Evolutionary conservation across 2,888 invertebrate genomes (phyloP).

Genomic region (Hydrotaea diabolus): DNA sequence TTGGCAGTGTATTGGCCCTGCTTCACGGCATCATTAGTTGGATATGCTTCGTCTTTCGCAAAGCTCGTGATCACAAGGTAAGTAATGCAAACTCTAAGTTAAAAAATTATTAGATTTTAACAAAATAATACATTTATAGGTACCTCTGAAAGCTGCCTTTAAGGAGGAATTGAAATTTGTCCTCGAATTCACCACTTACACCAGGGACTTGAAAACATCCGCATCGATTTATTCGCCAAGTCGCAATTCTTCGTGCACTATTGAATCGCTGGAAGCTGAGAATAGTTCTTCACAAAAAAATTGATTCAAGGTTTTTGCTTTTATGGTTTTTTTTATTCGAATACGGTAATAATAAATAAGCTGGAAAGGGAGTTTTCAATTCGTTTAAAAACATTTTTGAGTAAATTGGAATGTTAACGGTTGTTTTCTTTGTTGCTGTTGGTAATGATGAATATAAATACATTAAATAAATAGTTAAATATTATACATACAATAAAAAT

Average conservation of each 20-base stretch:
- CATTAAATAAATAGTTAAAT: conserved; percentile 38
- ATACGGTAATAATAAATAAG: conserved; percentile 31
- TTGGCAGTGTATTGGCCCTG: conserved; percentile 80
- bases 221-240: conserved; percentile 78
- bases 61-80: conserved; percentile 77
- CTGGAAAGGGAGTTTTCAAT: conserved; percentile 31
- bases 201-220: conserved; percentile 85
- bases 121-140: conserved; percentile 78
- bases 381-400: conserved; percentile 45
- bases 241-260: conserved; percentile 76
- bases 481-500: conserved; percentile 48
- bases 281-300: conserved; percentile 41
- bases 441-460: conserved; percentile 34
- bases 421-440: neutral
- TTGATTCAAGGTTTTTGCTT: too few species aligned
- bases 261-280: conserved; percentile 72
- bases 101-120: neutral
- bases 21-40: conserved; percentile 77
- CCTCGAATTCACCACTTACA: conserved; percentile 86
- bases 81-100: conserved; percentile 28
- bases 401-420: conserved; percentile 51
- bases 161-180: conserved; percentile 88
- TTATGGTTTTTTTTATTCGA: neutral
- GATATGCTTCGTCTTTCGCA: conserved; percentile 74
- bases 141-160: conserved; percentile 85